These are phyloP conservation scores for Thymelicus lineola DNA, from an alignment of 2,888 invertebrate genomes.

Conservation along the genomic window DNA sequence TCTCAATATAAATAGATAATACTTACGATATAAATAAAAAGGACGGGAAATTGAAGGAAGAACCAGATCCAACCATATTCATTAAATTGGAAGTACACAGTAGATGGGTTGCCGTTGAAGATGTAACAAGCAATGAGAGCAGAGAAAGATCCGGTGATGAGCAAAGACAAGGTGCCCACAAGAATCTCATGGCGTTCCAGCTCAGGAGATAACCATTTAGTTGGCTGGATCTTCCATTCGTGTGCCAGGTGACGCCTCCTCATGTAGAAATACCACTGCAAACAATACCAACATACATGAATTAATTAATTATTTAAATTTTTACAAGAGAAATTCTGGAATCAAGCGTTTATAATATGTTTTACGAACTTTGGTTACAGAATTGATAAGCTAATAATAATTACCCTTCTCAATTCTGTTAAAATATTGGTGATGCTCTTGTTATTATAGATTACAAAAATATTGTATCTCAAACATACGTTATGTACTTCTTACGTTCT, in stretches of 20 bases:
- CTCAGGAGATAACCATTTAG: slow-evolving; percentile 87
- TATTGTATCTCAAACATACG: no score
- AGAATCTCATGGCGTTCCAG: slow-evolving; percentile 89
- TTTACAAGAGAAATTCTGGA: no score
- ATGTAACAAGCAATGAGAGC: slow-evolving; percentile 88
- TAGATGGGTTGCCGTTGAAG: slow-evolving; percentile 87
- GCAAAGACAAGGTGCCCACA: slow-evolving; percentile 85
- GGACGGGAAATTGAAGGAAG: slow-evolving; percentile 86
- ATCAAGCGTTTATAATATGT: no score
- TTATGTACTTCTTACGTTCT: no score
- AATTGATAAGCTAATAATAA: no score
- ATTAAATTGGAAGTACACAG: slow-evolving; percentile 86
- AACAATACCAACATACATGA: slow-evolving; percentile 36
- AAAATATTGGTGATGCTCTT: no score
- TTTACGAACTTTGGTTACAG: no score
- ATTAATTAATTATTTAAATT: no score
- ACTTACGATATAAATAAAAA: slow-evolving; percentile 87
- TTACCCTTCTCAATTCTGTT: no score
- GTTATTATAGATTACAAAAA: no score
- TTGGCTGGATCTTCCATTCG: slow-evolving; percentile 91
- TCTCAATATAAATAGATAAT: slow-evolving; percentile 26
- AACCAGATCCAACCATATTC: slow-evolving; percentile 89
- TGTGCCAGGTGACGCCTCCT: slow-evolving; percentile 84
- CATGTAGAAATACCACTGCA: slow-evolving; percentile 90
- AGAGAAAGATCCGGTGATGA: slow-evolving; percentile 83